A percentile compares a stretch with the other conserved stretches of the same genome.
Conservation (phyloP, 2,888 invertebrate genomes). For the Lottia scabra region DNA sequence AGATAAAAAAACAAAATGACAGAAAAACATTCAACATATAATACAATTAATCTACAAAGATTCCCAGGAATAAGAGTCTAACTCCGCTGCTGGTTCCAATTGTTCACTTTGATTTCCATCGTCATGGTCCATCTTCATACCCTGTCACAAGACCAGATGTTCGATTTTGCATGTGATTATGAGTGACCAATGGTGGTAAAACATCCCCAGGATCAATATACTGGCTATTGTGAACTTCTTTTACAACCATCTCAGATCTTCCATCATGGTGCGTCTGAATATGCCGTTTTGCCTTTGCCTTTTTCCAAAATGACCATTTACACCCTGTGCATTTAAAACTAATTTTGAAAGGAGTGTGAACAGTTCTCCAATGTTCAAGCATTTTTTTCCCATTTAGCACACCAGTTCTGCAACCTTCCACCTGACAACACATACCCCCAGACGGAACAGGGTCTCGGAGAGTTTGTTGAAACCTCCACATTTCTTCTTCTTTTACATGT, state of each 20-base stretch:
- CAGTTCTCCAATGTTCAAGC: neutral
- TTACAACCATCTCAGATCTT: neutral
- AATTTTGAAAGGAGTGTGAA: neutral
- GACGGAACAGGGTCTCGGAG: neutral
- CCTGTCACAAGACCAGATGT: too few species aligned
- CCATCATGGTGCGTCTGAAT: neutral
- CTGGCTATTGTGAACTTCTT: neutral
- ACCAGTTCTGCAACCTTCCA: neutral
- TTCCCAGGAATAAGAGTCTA: too few species aligned
- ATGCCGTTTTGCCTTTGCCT: neutral
- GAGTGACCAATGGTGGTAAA: too few species aligned
- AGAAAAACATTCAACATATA: too few species aligned
- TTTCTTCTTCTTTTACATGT: too few species aligned
- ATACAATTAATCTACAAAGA: too few species aligned
- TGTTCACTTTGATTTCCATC: too few species aligned
- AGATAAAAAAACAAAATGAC: too few species aligned
- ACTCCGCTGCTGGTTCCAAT: too few species aligned
- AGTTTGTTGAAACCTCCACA: neutral
- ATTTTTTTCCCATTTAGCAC: neutral
- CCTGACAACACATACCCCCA: neutral
- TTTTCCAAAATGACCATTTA: neutral
- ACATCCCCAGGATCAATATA: neutral
- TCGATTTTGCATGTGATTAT: too few species aligned
- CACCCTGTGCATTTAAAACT: neutral
- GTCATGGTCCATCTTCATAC: too few species aligned